Evolutionary conservation across 64 coral and sea anemone species (phyloP), one percentile per base, ranked within the genome.

Genomic region (Orbicella faveolata): DNA sequence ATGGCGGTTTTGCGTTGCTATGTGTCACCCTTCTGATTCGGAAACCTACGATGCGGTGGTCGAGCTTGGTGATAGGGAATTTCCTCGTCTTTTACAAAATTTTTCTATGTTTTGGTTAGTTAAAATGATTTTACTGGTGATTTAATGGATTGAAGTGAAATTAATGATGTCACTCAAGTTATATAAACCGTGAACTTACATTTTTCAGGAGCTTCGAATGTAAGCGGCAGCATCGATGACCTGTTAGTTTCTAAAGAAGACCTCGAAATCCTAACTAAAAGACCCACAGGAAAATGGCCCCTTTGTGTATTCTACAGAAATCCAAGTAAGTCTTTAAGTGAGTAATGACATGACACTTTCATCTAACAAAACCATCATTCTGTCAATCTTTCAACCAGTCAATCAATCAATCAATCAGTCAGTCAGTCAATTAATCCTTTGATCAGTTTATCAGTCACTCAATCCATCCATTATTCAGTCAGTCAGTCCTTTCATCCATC

Each of bases 251-350:
- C 82, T 6, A 85, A 85, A 73, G 82, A 72, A 6, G 82, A 69
- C 0, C 39, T 85, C 3, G 65, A 85, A 26, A 85, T 10, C 51
- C 20, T 30, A 20, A 9, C 37, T 37, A 85, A 72, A 68, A 73
- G 73, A 48, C 10, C 20, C 63, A n/a, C 63, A 34, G 52, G 59
- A 48, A 63, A 84, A 34, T 83, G 79, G 79, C 89, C 89, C 19
- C n/a, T 91, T 20, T 91, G 89, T 68, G 73, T 91, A 3, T 33
- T 84, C 64, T 91, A 78, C 48, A 84, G 82, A 91, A 62, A 83
- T 75, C 74, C 73, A 72, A 48, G 82, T 85, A 34, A 68, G 82
- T 53, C 21, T 17, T 59, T 59, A 16, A 59, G 55, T 14, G 15
- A 59, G 1, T 59, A 15, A 59, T 59, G 55, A 16, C 55, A 59